Conservation (phyloP, 2,797 vertebrate genomes). For the Galago senegalensis region DNA sequence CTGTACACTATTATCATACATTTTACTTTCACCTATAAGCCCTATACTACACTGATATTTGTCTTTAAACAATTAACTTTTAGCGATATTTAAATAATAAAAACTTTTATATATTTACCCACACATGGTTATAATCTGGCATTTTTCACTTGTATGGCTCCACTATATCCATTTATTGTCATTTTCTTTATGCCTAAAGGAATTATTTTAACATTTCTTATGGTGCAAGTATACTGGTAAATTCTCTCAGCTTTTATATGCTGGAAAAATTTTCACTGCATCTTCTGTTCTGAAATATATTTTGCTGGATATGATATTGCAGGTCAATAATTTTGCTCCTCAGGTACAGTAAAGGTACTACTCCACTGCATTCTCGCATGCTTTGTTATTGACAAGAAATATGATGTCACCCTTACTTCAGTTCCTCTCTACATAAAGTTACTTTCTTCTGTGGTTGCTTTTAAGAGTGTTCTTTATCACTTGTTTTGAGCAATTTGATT, state of each 20-base stretch:
- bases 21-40: too few species aligned
- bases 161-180: not conserved
- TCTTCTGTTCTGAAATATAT: not conserved
- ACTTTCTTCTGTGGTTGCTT: not conserved
- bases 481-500: not conserved
- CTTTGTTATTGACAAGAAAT: not conserved
- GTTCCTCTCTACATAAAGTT: not conserved
- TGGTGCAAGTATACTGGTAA: not conserved
- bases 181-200: not conserved
- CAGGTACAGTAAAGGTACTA: not conserved
- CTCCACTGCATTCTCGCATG: not conserved
- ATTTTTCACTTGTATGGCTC: not conserved
- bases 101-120: too few species aligned
- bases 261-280: not conserved
- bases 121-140: not conserved
- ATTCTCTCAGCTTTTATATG: not conserved
- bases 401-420: not conserved
- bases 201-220: slow-evolving; percentile 9
- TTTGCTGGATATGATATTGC: not conserved
- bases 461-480: not conserved
- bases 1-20: too few species aligned
- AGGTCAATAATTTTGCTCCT: not conserved
- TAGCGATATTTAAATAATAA: too few species aligned
- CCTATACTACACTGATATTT: too few species aligned
- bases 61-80: too few species aligned